Base-by-base conservation (phyloP, 2,888 invertebrate species). In the Piscicola geometra region DNA sequence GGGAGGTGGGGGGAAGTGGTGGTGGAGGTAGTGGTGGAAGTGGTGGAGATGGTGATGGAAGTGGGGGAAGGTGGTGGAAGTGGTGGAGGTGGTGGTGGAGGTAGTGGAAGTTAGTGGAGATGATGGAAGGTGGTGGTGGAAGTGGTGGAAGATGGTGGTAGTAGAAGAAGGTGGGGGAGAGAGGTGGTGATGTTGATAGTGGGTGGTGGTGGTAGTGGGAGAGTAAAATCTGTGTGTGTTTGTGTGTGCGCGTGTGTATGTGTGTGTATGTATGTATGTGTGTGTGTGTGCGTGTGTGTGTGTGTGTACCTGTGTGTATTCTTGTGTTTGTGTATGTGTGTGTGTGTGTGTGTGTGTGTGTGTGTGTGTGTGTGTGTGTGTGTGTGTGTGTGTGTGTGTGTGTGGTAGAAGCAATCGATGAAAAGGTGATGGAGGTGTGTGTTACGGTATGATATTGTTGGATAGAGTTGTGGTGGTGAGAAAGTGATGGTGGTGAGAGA, bases 181-280 rank as follows among this genome's bases (percentile, higher is more conserved):
- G 30, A 25, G n/a, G 35, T 25, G 5, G 35, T 25, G 15, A 25
- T 15, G 68, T 68, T 33, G 3, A 30, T 12, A 36, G 36, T 32
- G 68, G 68, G 3, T 25, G 12, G 18, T 68, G 12, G 68, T 75
- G 36, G 70, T 28, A 41, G 52, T 75, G 41, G 70, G 41, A 70
- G 41, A 70, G 52, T 75, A 47, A n/a, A n/a, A n/a, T 75, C 41
- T 75, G 52, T 71, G 60, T 71, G 35, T 71, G 35, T 75, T 25
- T 71, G 60, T 75, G 52, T 75, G 41, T 75, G 71, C 56, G 41
- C 71, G 71, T 75, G 41, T 75, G 52, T 71, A 30, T 75, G 71
- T 56, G 41, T 75, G 50, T 69, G 50, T 75, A 68, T 69, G 50
- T 75, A 12, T 1, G 1, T 25, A 21, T 25, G 1, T 25, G 15